These are phyloP conservation scores for Dromococcyx pavoninus DNA, from an alignment of 2,797 vertebrate genomes.

Conservation along the genomic window DNA sequence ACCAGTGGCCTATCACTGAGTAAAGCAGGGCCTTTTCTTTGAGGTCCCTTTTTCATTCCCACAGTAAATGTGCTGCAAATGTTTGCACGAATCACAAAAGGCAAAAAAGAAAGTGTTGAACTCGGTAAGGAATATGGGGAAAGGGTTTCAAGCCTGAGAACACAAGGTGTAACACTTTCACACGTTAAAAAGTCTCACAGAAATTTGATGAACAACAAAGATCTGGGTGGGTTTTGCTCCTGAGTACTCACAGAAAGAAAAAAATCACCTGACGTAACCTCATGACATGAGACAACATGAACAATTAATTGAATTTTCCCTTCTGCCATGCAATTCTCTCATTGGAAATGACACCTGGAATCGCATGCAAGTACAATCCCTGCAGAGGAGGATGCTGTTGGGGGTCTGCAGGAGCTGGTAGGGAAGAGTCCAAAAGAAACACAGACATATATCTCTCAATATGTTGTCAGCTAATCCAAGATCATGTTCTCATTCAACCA, in stretches of 20 bases:
- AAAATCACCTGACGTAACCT: background rate
- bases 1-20: background rate
- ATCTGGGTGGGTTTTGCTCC: background rate
- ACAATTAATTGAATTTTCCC: background rate
- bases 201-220: background rate
- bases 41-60: background rate
- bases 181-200: background rate
- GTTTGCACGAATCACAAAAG: background rate
- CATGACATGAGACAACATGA: background rate
- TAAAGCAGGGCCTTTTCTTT: background rate
- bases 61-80: background rate
- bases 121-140: background rate
- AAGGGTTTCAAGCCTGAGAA: background rate
- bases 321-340: constrained; percentile 36
- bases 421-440: background rate
- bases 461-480: constrained; percentile 32
- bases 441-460: background rate
- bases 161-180: background rate
- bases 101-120: background rate
- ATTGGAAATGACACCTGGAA: background rate
- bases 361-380: constrained; percentile 18
- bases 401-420: constrained; percentile 9
- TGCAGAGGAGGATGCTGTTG: background rate
- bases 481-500: constrained; percentile 56
- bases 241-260: background rate